Evolutionary conservation across 2,888 invertebrate species (phyloP), one percentile per base, ranked within the genome.

Genomic region (Subacronicta megacephala): DNA sequence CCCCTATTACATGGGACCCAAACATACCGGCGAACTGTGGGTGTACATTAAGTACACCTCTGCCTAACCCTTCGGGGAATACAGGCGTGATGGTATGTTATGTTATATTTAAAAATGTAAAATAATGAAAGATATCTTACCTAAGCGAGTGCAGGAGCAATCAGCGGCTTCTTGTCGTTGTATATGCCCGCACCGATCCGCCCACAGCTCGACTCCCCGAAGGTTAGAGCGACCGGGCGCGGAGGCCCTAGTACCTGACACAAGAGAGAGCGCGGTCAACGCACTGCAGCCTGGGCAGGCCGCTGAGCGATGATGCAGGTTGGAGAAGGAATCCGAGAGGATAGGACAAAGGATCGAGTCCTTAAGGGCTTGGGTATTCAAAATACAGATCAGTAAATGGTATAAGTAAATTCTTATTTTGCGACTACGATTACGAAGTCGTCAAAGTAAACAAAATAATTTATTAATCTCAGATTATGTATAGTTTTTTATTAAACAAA

Each of bases 161-260:
- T 83, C 88, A 87, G 89, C 88, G 86, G 81, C 83, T 77, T 69
- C 55, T 60, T 75, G 82, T 84, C 87, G 88, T 83, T 85, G 87
- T 85, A 72, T 83, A 77, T 88, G 90, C 92, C 74, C 86, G 90
- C 88, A 83, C 93, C 93, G 93, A 93, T 93, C 84, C 93, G 85
- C 92, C 93, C 92, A 78, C 87, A 77, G 88, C 93, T 92, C 90
- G 90, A 74, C 84, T 81, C 77, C 90, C 92, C 91, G 92, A 87
- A 83, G 85, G 77, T 83, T 83, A 82, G 86, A 88, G 90, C 89
- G 92, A 92, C 93, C 93, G 93, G 92, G 93, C 93, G 91, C 91
- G 88, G 75, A 84, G 92, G 92, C 92, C 93, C 91, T 92, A 93
- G 92, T 93, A 93, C 93, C 94, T 94, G 93, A 88, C 87, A 73